A percentile compares a stretch with the other conserved stretches of the same genome.
Conservation (phyloP, 2,113 vertebrate species). For the Pangasianodon gigas region DNA sequence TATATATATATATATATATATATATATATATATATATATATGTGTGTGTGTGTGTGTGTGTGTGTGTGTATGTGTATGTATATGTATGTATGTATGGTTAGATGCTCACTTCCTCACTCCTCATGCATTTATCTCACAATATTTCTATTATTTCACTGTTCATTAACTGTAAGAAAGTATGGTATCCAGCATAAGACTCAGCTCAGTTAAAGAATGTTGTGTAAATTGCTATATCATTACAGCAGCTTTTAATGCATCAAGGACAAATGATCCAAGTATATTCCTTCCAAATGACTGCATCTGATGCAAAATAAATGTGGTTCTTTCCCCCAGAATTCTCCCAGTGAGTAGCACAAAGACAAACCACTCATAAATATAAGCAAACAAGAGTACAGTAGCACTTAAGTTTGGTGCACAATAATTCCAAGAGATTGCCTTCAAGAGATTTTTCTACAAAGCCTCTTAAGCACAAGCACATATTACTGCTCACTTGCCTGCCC, state of each 20-base stretch:
- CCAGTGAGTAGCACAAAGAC: background rate
- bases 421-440: background rate
- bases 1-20: too few species aligned
- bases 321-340: background rate
- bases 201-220: background rate
- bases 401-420: background rate
- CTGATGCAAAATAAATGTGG: background rate
- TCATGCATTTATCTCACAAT: background rate
- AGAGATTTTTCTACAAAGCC: slow-evolving; percentile 18
- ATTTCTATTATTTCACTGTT: background rate
- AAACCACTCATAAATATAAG: background rate
- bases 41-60: too few species aligned
- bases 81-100: background rate
- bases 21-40: too few species aligned
- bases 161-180: background rate
- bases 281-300: background rate
- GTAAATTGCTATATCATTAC: background rate
- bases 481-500: background rate
- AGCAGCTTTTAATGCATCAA: background rate
- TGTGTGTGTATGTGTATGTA: too few species aligned
- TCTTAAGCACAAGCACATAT: background rate
- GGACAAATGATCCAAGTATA: background rate
- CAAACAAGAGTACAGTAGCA: background rate
- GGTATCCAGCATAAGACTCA: background rate
- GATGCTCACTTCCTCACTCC: background rate